These are phyloP conservation scores for Smittia aterrima DNA, from an alignment of 2,888 invertebrate genomes.

Conservation along the genomic window DNA sequence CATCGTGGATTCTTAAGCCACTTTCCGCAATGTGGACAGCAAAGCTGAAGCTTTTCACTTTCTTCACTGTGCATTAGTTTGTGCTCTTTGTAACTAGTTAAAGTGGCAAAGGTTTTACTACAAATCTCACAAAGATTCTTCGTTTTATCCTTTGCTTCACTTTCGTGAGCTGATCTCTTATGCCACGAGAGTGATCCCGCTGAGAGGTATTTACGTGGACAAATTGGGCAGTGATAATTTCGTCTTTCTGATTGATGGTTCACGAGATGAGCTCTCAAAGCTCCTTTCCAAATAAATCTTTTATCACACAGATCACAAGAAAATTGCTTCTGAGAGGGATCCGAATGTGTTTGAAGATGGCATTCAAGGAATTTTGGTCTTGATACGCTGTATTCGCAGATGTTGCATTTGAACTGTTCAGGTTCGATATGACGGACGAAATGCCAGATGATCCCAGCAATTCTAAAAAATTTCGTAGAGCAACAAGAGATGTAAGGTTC, in stretches of 20 bases:
- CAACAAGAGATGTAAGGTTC: constrained; percentile 25
- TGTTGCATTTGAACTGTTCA: constrained; percentile 42
- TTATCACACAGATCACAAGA: constrained; percentile 42
- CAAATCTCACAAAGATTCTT: constrained; percentile 43
- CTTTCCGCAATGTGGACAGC: constrained; percentile 43
- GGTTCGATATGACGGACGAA: constrained; percentile 42
- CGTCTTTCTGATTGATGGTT: constrained; percentile 43
- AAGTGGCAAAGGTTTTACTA: constrained; percentile 43
- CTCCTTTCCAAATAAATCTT: constrained; percentile 43
- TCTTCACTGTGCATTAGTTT: constrained; percentile 41
- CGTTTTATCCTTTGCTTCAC: background rate
- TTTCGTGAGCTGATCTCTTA: constrained; percentile 40
- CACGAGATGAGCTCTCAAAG: constrained; percentile 42
- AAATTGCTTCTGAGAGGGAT: constrained; percentile 42
- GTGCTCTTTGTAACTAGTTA: constrained; percentile 43
- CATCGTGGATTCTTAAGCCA: constrained; percentile 44
- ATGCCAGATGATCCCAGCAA: constrained; percentile 16
- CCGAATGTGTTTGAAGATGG: constrained; percentile 43
- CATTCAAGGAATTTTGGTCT: constrained; percentile 42
- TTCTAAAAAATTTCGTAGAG: background rate
- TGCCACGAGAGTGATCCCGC: constrained; percentile 43
- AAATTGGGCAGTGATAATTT: constrained; percentile 41
- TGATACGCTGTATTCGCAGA: constrained; percentile 43
- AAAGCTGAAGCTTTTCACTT: constrained; percentile 43
- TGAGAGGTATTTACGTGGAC: constrained; percentile 41